Evolutionary conservation across 2,888 invertebrate genomes (phyloP).

Genomic region (Hemistola chrysoprasaria): DNA sequence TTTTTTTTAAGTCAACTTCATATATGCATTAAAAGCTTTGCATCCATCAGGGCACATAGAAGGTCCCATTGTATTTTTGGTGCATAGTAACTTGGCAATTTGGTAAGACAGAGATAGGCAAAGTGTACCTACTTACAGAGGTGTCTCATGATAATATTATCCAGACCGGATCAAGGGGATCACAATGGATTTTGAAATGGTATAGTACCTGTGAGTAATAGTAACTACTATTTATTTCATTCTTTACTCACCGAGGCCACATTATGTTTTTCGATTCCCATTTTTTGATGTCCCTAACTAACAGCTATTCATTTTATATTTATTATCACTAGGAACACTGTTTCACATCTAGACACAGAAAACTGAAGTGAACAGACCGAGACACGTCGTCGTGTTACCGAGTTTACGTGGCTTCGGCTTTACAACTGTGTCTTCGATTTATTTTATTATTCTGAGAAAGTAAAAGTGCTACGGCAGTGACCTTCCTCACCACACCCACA

Average conservation of each 20-base stretch:
- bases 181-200: no score
- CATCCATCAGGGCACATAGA: no score
- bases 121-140: no score
- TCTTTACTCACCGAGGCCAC: conserved; percentile 45
- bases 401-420: conserved; percentile 17
- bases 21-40: no score
- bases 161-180: no score
- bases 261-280: conserved; percentile 62
- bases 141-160: no score
- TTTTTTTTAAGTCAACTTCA: no score
- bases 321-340: not conserved
- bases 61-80: no score
- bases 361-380: not conserved
- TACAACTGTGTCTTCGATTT: conserved; percentile 6
- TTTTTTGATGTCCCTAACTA: conserved; percentile 32
- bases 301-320: conserved; percentile 10
- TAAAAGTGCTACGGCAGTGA: conserved; percentile 5
- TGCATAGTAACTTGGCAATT: no score
- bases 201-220: no score
- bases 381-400: not conserved
- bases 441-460: conserved; percentile 19
- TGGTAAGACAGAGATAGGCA: no score
- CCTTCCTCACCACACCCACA: conserved; percentile 1
- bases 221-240: no score
- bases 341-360: not conserved